A percentile compares a stretch with the other conserved stretches of the same genome.
Evolutionary conservation across 2,797 vertebrate genomes (phyloP).

Genomic region (Eospalax fontanierii): DNA sequence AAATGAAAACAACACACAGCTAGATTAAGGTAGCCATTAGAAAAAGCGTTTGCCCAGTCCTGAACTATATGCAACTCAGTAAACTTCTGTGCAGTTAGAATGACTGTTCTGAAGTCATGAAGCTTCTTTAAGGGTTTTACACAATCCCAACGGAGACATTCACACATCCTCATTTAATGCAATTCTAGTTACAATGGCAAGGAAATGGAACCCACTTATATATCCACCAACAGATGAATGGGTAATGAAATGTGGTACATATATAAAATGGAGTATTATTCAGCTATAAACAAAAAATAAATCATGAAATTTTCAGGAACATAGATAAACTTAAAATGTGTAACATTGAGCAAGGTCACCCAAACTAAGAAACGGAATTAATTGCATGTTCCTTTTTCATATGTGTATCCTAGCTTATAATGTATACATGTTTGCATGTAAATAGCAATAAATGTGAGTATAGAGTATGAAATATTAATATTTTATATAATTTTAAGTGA

Average conservation of each 20-base stretch:
- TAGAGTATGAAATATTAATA: not conserved
- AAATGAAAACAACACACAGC: not conserved
- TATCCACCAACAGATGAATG: not conserved
- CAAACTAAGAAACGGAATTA: not conserved
- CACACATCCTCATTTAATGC: not conserved
- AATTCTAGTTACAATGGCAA: not conserved
- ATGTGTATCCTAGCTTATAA: not conserved
- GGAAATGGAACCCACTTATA: not conserved
- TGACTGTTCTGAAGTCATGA: not conserved
- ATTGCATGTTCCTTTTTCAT: too few relatives aligned
- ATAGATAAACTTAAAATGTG: not conserved
- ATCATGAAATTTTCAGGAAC: not conserved
- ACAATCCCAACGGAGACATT: not conserved
- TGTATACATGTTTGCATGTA: too few relatives aligned
- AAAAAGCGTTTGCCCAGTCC: not conserved
- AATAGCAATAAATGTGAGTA: not conserved
- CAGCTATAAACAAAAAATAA: not conserved
- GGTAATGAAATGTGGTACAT: not conserved
- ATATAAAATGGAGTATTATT: not conserved
- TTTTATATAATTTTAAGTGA: not conserved
- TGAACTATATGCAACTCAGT: not conserved
- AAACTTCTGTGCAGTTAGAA: not conserved
- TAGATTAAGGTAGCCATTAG: not conserved
- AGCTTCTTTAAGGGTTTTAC: not conserved
- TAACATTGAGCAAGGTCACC: not conserved